Evolutionary conservation across 2,888 invertebrate species (phyloP).

Genomic region (Vannuccia rotundouncinata): DNA sequence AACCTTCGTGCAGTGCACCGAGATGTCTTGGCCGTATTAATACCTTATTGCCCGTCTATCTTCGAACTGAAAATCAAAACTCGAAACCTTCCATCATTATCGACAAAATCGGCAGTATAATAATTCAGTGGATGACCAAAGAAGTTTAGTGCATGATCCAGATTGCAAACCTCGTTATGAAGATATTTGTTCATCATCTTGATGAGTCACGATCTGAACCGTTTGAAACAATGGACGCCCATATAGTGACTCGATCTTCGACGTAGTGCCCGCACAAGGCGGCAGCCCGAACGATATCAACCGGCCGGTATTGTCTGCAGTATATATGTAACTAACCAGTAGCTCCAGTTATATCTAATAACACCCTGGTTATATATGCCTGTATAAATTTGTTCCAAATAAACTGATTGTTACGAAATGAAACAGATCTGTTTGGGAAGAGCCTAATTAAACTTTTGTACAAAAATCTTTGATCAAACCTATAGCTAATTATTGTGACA

Average conservation of each 20-base stretch:
- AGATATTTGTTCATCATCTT: background rate
- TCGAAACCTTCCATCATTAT: slow-evolving; percentile 6
- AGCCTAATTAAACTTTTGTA: no score
- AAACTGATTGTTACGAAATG: no score
- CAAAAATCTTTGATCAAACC: no score
- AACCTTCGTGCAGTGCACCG: background rate
- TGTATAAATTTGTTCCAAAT: no score
- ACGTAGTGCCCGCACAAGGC: slow-evolving; percentile 17
- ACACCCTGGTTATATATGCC: background rate
- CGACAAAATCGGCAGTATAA: slow-evolving; percentile 7
- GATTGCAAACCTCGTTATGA: background rate
- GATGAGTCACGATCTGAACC: background rate
- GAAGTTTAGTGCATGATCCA: background rate
- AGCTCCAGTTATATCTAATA: background rate
- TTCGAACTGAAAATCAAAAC: background rate
- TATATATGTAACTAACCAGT: background rate
- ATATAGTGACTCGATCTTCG: background rate
- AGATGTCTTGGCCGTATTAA: background rate
- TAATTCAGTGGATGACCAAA: slow-evolving; percentile 12
- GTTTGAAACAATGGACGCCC: background rate
- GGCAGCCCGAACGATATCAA: slow-evolving; percentile 20
- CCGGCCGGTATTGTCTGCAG: background rate
- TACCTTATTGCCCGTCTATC: slow-evolving; percentile 18
- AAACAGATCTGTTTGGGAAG: no score
- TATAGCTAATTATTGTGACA: no score